Evolutionary conservation across 64 coral and sea anemone genomes (phyloP).

Genomic region (Dendronephthya gigantea): DNA sequence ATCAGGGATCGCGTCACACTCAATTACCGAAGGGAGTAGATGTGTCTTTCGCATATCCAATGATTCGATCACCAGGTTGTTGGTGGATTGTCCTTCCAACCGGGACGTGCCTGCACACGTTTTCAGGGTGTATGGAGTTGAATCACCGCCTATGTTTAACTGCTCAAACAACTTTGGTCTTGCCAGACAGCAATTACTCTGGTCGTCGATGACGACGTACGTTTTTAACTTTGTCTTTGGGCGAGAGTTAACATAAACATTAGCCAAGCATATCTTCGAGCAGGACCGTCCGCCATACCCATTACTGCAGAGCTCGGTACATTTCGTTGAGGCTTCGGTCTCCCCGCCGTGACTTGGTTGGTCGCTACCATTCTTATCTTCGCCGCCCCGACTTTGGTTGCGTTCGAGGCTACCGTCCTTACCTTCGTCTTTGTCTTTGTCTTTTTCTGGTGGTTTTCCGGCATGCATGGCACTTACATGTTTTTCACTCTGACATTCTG

Average conservation of each 20-base stretch:
- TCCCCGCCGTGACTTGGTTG: constrained; percentile 27
- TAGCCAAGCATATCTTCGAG: constrained; percentile 44
- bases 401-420: background rate
- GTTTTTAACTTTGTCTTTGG: constrained; percentile 31
- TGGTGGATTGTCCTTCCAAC: constrained; percentile 18
- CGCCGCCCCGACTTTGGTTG: background rate
- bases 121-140: constrained; percentile 33
- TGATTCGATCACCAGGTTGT: constrained; percentile 41
- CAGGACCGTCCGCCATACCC: constrained; percentile 24
- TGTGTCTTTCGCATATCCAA: background rate
- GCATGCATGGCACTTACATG: background rate
- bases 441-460: constrained; percentile 14
- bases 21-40: constrained; percentile 16
- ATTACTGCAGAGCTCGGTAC: constrained; percentile 30
- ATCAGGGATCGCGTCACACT: background rate
- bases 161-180: constrained; percentile 22
- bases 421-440: too few relatives aligned
- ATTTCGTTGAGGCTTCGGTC: constrained; percentile 1
- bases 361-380: background rate
- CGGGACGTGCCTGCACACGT: constrained; percentile 29
- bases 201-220: constrained; percentile 30
- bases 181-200: constrained; percentile 19
- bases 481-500: constrained; percentile 1
- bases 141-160: background rate
- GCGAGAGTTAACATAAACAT: background rate